Percentiles rank a stretch among this genome's conserved stretches.
Evolutionary conservation across 2,797 vertebrate genomes (phyloP).

Genomic region (Alca torda): DNA sequence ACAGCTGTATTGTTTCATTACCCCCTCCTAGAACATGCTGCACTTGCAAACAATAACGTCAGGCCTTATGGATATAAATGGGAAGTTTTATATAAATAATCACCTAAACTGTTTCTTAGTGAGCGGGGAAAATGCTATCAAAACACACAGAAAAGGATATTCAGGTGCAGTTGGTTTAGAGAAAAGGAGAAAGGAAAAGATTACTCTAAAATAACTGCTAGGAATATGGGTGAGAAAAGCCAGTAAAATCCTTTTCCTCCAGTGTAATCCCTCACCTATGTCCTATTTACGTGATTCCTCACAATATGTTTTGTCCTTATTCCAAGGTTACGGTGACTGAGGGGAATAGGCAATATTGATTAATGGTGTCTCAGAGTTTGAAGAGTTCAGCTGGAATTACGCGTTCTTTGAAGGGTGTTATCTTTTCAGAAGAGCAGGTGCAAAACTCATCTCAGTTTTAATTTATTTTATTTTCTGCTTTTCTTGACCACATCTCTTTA

Average conservation of each 20-base stretch:
- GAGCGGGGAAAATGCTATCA: background rate
- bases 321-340: background rate
- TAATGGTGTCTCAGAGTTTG: background rate
- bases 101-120: background rate
- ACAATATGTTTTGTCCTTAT: conserved; percentile 7
- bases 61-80: background rate
- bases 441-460: conserved; percentile 4
- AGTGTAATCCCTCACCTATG: conserved; percentile 18
- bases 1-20: background rate
- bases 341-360: conserved; percentile 34
- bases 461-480: conserved; percentile 29
- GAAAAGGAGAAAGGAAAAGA: background rate
- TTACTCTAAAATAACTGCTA: background rate
- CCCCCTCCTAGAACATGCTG: background rate
- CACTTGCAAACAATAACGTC: background rate
- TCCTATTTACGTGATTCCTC: background rate
- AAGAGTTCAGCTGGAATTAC: conserved; percentile 26
- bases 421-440: conserved; percentile 11
- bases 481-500: conserved; percentile 14
- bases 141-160: background rate
- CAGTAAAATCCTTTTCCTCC: background rate
- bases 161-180: background rate
- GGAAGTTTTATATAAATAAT: background rate
- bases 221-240: background rate
- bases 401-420: background rate